Base-by-base conservation (phyloP, 2,888 invertebrate species). In the Pyrgus malvae region DNA sequence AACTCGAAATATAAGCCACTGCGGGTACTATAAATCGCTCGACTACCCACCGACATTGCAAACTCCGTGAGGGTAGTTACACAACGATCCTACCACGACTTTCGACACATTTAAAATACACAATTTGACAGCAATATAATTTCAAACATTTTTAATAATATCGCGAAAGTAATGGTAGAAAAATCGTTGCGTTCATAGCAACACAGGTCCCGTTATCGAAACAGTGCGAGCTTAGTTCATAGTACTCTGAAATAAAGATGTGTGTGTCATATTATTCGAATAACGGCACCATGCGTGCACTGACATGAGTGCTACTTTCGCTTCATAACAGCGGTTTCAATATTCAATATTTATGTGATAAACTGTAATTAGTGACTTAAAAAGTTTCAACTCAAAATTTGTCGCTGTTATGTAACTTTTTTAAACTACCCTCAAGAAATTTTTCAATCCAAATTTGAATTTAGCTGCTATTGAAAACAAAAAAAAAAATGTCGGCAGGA, bases 1-100 rank as follows among this genome's bases (percentile, higher is more conserved):
- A 84, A 88, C 78, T 72, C 25, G 37, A 21, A 23, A 59, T 57
- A 61, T 82, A 58, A 21, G 25, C 48, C 0, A 56, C 44, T 16
- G 42, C 40, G 27, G 46, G 41, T 51, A 25, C 40, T 6, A 11
- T 11, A 45, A 46, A 54, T 44, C 58, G 58, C 59, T 55, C 57
- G 56, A 57, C 63, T 27, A 14, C 53, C 33, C 61, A 55, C 57
- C 57, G 61, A 64, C 61, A 62, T 55, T 49, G 12, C 55, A 16
- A 61, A 35, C 55, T 37, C 19, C 55, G 42, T 42, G 54, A 33
- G 54, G 40, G 46, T 48, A 53, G 31, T 31, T 31, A 14, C 19
- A 46, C 45, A 53, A 46, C 45, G 11, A 46, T 29, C 12, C 8
- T 21, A 31, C 21, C 11, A 40, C 38, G 9, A 4, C 8, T 7